A percentile compares a stretch with the other conserved stretches of the same genome.
phyloP scores from a whole-genome alignment of 1,140 invertebrate species.

The Sogatella furcifera region DNA sequence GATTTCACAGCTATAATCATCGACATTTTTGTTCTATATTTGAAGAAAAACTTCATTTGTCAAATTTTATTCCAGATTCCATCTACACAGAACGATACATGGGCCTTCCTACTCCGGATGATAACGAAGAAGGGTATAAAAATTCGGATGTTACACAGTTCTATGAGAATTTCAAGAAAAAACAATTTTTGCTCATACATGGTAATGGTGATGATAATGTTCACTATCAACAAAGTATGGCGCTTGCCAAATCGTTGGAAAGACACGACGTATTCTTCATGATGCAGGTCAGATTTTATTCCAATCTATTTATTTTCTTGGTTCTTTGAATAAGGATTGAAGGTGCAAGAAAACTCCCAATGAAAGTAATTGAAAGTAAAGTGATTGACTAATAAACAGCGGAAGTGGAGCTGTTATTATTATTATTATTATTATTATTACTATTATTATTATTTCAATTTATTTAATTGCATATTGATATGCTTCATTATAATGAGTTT shows the following conservation, averaged over 20 bases:
- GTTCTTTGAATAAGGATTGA: no score
- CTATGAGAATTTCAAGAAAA: conserved; percentile 62
- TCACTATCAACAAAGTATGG: conserved; percentile 87
- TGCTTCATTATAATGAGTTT: no score
- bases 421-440: no score
- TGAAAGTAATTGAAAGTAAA: no score
- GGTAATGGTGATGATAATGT: conserved; percentile 89
- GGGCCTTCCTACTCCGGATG: conserved; percentile 61
- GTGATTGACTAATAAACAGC: no score
- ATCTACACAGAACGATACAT: conserved; percentile 93
- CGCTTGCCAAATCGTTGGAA: conserved; percentile 70
- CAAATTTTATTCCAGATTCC: conserved; percentile 58
- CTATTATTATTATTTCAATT: no score
- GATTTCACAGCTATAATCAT: no score
- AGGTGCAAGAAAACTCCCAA: no score
- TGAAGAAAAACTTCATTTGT: no score
- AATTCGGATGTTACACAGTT: conserved; percentile 53
- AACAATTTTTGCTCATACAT: conserved; percentile 77
- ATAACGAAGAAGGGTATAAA: conserved; percentile 70
- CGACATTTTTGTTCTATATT: no score
- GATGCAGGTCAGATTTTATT: conserved; percentile 54
- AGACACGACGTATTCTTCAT: conserved; percentile 72
- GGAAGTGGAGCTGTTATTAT: no score
- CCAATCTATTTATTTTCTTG: neutral
- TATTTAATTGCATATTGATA: no score